phyloP scores from a whole-genome alignment of 2,888 invertebrate species.

The Conus canariensis region DNA sequence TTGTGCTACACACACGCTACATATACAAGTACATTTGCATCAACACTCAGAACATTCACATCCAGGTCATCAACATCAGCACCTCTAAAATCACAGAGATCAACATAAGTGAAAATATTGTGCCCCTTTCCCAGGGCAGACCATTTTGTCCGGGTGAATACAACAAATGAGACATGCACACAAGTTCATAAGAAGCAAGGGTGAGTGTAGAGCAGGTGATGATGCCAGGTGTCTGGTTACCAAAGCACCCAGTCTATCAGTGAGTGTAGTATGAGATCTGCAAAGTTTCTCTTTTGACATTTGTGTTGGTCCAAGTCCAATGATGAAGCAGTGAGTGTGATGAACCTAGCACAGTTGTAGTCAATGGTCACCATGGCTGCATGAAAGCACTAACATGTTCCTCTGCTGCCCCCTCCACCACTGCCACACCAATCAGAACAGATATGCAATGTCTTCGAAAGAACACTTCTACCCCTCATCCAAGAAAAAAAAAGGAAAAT shows the following conservation, averaged over 20 bases:
- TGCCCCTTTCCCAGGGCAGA: background rate
- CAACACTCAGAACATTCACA: background rate
- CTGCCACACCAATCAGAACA: no score
- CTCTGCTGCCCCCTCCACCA: no score
- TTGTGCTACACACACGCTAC: no score
- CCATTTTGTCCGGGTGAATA: background rate
- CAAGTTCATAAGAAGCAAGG: background rate
- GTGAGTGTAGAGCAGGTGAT: background rate
- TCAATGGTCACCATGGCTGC: no score
- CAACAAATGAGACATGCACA: background rate
- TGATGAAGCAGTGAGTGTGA: background rate
- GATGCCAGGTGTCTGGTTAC: background rate
- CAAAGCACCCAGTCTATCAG: background rate
- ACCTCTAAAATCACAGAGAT: conserved; percentile 27
- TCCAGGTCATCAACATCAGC: background rate
- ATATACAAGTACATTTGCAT: background rate
- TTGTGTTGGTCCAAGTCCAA: background rate
- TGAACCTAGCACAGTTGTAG: background rate
- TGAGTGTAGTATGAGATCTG: background rate
- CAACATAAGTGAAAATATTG: background rate
- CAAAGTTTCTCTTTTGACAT: background rate
- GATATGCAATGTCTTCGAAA: no score
- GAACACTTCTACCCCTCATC: no score
- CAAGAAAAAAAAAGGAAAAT: no score
- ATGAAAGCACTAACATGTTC: no score